Conservation (phyloP, 2,113 vertebrate species). For the Corynorhinus townsendii region DNA sequence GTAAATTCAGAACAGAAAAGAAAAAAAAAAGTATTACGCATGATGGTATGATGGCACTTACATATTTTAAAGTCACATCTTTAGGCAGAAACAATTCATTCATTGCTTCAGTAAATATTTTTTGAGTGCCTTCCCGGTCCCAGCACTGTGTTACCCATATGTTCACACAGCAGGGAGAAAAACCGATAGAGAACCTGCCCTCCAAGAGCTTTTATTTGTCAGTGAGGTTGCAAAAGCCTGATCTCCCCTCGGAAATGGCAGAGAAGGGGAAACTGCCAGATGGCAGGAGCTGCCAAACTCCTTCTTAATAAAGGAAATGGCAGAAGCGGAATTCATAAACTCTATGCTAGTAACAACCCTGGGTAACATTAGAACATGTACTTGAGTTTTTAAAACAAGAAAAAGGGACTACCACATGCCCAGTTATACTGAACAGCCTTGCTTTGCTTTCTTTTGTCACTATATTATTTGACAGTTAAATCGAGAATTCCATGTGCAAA, state of each 20-base stretch:
- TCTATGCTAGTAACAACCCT: background rate
- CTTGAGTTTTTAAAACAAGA: background rate
- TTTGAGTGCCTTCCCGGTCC: background rate
- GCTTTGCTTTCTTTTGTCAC: background rate
- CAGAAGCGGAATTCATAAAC: background rate
- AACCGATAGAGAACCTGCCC: background rate
- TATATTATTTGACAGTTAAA: background rate
- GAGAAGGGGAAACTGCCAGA: background rate
- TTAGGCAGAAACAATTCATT: conserved; percentile 8
- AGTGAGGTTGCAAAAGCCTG: background rate
- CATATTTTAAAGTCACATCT: conserved; percentile 34
- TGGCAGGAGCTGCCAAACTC: background rate
- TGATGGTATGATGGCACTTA: background rate
- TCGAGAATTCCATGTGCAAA: background rate
- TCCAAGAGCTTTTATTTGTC: background rate
- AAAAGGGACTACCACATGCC: background rate
- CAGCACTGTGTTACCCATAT: background rate
- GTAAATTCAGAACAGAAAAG: conserved; percentile 24
- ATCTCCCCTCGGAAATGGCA: background rate
- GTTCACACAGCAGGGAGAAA: background rate
- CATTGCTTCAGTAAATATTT: conserved; percentile 27
- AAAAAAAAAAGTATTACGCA: background rate
- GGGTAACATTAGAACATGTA: background rate
- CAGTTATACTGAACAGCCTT: background rate
- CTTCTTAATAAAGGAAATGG: background rate